Evolutionary conservation across 2,113 vertebrate species (phyloP).

Genomic region (Ranitomeya imitator): DNA sequence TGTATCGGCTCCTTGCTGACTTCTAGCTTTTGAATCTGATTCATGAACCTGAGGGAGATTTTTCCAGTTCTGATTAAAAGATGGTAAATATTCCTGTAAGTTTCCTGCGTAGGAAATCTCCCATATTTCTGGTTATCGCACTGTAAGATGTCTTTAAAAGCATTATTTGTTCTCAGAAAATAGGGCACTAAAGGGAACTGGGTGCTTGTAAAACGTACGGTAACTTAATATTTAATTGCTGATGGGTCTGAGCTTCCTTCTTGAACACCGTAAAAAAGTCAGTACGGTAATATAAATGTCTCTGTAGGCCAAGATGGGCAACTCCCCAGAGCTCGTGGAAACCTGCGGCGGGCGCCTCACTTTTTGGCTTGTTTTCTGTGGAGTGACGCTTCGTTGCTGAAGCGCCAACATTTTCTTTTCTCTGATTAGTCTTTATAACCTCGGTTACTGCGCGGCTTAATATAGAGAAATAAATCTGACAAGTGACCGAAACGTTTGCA

Average conservation of each 20-base stretch:
- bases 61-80: no score
- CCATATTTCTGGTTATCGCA: neutral
- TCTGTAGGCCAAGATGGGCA: neutral
- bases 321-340: neutral
- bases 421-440: no score
- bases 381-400: no score
- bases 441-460: no score
- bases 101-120: neutral
- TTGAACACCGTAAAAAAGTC: neutral
- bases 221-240: slow-evolving; percentile 18
- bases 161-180: neutral
- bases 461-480: no score
- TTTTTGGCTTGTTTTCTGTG: no score
- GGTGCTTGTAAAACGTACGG: neutral
- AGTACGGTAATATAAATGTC: neutral
- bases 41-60: neutral
- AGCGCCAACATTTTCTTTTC: no score
- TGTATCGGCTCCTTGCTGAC: no score
- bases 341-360: neutral
- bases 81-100: no score
- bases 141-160: neutral
- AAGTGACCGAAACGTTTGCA: no score
- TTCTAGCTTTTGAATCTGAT: neutral
- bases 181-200: neutral
- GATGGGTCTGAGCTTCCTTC: neutral